These are phyloP conservation scores for Leptonema lineaticorne DNA, from an alignment of 1,140 invertebrate species.

Conservation along the genomic window DNA sequence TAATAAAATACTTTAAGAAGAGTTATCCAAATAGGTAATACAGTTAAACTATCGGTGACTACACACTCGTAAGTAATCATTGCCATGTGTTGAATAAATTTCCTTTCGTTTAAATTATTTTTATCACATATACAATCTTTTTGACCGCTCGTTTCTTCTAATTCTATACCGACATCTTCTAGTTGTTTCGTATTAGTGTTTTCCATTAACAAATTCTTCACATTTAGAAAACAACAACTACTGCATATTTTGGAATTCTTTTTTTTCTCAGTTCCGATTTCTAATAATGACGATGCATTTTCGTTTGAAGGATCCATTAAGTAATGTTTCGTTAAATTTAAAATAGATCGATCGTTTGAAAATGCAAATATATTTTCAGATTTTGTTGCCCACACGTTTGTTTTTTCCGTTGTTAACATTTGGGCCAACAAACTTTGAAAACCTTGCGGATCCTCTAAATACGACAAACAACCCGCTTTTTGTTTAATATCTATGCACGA, in stretches of 20 bases:
- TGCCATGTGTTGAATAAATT: constrained; percentile 69
- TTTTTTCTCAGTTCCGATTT: constrained; percentile 29
- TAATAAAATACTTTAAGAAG: constrained; percentile 63
- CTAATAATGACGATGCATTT: constrained; percentile 31
- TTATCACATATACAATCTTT: constrained; percentile 36
- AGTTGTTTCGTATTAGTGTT: neutral
- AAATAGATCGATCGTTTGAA: constrained; percentile 65
- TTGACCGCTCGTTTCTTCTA: neutral
- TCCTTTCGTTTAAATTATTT: constrained; percentile 48
- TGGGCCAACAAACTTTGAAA: constrained; percentile 81
- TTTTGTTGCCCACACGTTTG: constrained; percentile 66
- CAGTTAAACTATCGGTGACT: constrained; percentile 79
- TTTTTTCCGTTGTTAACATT: constrained; percentile 77
- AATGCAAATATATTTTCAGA: constrained; percentile 65
- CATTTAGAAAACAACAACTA: constrained; percentile 29
- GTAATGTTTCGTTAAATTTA: constrained; percentile 69
- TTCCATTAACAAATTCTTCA: constrained; percentile 27
- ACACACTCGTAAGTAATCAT: constrained; percentile 84
- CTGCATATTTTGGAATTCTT: constrained; percentile 31
- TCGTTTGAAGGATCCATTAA: constrained; percentile 46
- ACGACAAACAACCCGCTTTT: constrained; percentile 84
- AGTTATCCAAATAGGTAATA: constrained; percentile 72
- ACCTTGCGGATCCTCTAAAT: constrained; percentile 84
- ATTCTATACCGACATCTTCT: neutral
- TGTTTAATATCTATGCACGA: constrained; percentile 84